Evolutionary conservation across 2,797 vertebrate genomes (phyloP), one percentile per base, ranked within the genome.

Genomic region (Merluccius polli): DNA sequence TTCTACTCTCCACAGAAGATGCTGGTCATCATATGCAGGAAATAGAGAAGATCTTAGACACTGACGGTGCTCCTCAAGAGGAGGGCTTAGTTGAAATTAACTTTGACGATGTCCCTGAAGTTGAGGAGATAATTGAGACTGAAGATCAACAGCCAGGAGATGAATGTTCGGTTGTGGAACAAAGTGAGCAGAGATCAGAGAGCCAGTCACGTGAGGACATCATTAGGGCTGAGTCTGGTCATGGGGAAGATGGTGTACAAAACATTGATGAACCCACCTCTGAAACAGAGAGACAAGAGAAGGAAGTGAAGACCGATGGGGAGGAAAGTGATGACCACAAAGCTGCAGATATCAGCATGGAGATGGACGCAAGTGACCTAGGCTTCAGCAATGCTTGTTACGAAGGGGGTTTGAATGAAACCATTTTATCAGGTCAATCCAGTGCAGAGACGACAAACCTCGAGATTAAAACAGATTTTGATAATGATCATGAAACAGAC

Each of bases 21-120:
- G 29, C 33, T 38, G 24, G 52, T 36, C 35, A 72, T 4, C 11
- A 32, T 16, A 30, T 11, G n/a, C 65, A 72, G 74, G 73, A 69
- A 36, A 33, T 21, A 30, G 82, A 88, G 71, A 79, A 67, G n/a
- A 59, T 1, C 75, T 73, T 65, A 71, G 78, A 83, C 33, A 52
- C 11, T 75, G 71, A 73, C 59, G 29, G 29, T 32, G 18, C 21
- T 82, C 78, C 76, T 75, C 81, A 84, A 8, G 84, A 91, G 35
- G 77, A 86, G 73, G 73, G 79, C 31, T 84, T 88, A 44, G 86
- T 85, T 75, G 87, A 93, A 79, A 82, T 86, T 69, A 87, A 71
- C 80, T 88, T 88, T 86, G 86, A 89, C 31, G 87, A 91, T 73
- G 76, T 88, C 73, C 83, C 87, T 81, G 79, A 85, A 69, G 75